Evolutionary conservation across 2,113 vertebrate genomes (phyloP).

Genomic region (Tyrannus savana): DNA sequence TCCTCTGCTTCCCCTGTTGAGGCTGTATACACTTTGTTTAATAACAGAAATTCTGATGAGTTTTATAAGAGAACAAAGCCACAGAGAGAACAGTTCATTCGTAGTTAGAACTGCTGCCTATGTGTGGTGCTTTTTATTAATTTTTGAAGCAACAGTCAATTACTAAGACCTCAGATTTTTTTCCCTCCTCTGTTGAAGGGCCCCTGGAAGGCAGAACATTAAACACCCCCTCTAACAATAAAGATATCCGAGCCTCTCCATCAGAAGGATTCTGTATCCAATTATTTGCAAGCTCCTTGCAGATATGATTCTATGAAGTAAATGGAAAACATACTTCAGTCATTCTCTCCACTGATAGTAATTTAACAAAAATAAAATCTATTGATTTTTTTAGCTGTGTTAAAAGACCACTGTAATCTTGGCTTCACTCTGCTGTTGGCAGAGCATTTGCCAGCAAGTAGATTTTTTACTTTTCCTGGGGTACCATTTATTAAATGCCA

Average conservation of each 20-base stretch:
- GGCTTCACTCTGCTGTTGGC: background rate
- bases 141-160: slow-evolving; percentile 37
- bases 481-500: slow-evolving; percentile 28
- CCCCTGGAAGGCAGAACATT: slow-evolving; percentile 4
- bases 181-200: background rate
- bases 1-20: background rate
- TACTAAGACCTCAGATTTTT: slow-evolving; percentile 13
- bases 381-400: slow-evolving; percentile 46
- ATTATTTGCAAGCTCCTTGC: slow-evolving; percentile 38
- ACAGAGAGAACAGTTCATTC: slow-evolving; percentile 8
- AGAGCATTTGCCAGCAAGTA: background rate
- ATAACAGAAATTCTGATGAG: slow-evolving; percentile 10
- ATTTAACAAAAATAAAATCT: slow-evolving; percentile 65
- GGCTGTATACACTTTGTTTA: background rate
- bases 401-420: slow-evolving; percentile 41
- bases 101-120: background rate
- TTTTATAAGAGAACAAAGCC: slow-evolving; percentile 39
- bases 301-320: slow-evolving; percentile 17
- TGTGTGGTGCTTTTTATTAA: slow-evolving; percentile 17
- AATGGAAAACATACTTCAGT: slow-evolving; percentile 46
- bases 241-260: background rate
- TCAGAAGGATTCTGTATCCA: slow-evolving; percentile 17
- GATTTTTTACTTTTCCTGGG: slow-evolving; percentile 8
- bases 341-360: slow-evolving; percentile 24
- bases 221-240: slow-evolving; percentile 1